Conservation (phyloP, 2,888 invertebrate genomes). For the Augochlorella aurata region DNA sequence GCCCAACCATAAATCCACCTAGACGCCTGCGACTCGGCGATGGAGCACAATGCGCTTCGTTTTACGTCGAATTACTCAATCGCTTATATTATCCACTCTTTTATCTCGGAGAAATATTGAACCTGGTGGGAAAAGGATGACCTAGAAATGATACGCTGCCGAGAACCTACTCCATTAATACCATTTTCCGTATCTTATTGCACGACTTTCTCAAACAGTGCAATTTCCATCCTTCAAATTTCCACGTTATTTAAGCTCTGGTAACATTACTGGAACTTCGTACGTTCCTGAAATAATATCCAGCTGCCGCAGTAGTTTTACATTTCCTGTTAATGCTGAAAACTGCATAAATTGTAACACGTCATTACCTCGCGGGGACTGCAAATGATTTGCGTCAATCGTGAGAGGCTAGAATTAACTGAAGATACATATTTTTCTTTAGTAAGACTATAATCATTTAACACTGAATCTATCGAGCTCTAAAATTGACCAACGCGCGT, state of each 20-base stretch:
- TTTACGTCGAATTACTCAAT: slow-evolving; percentile 23
- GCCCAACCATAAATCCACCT: slow-evolving; percentile 36
- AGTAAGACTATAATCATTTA: too few species aligned
- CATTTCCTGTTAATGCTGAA: too few species aligned
- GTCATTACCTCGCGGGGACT: too few species aligned
- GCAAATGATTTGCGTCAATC: too few species aligned
- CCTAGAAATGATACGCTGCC: neutral
- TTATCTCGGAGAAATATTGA: slow-evolving; percentile 12
- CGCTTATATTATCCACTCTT: neutral
- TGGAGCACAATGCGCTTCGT: slow-evolving; percentile 10
- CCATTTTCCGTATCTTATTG: neutral
- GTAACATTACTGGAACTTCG: neutral
- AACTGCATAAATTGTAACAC: too few species aligned
- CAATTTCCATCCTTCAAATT: neutral
- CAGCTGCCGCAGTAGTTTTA: too few species aligned
- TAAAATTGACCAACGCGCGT: too few species aligned
- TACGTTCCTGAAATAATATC: too few species aligned
- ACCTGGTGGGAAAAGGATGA: neutral
- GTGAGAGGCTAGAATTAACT: too few species aligned
- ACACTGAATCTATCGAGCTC: too few species aligned
- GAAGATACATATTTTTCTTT: too few species aligned
- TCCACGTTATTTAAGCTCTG: neutral
- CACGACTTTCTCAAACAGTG: neutral
- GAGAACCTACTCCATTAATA: neutral
- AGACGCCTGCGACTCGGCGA: neutral